Conservation (phyloP, 2,113 vertebrate species). For the Tragelaphus strepsiceros region DNA sequence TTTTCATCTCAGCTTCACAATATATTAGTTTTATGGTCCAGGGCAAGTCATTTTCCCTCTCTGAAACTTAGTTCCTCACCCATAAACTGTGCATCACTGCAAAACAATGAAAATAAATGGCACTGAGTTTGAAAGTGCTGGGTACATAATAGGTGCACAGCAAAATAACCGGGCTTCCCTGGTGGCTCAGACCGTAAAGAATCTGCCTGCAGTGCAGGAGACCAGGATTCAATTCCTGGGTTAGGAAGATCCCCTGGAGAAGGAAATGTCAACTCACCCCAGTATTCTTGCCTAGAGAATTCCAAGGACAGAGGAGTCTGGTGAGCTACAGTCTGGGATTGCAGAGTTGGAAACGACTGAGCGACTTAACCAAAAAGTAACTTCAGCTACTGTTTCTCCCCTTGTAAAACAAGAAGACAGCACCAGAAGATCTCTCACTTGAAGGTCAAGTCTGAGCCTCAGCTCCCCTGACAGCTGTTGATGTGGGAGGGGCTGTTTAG, state of each 20-base stretch:
- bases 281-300: not conserved
- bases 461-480: not conserved
- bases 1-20: not conserved
- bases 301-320: not conserved
- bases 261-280: not conserved
- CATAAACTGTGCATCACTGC: not conserved
- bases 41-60: not conserved
- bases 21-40: not conserved
- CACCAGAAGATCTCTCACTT: not conserved
- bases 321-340: not conserved
- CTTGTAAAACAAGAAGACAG: not conserved
- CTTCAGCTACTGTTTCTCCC: not conserved
- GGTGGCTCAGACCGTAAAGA: not conserved
- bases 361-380: not conserved
- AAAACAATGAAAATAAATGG: not conserved
- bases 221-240: not conserved
- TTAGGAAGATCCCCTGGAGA: not conserved
- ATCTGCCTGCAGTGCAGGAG: not conserved
- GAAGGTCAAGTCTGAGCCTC: not conserved
- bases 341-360: not conserved
- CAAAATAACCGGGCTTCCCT: not conserved
- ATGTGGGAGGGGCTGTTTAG: not conserved
- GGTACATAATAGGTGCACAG: not conserved
- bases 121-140: not conserved
- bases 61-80: not conserved